phyloP scores from a whole-genome alignment of 2,113 vertebrate genomes.

The Pygoscelis antarcticus region DNA sequence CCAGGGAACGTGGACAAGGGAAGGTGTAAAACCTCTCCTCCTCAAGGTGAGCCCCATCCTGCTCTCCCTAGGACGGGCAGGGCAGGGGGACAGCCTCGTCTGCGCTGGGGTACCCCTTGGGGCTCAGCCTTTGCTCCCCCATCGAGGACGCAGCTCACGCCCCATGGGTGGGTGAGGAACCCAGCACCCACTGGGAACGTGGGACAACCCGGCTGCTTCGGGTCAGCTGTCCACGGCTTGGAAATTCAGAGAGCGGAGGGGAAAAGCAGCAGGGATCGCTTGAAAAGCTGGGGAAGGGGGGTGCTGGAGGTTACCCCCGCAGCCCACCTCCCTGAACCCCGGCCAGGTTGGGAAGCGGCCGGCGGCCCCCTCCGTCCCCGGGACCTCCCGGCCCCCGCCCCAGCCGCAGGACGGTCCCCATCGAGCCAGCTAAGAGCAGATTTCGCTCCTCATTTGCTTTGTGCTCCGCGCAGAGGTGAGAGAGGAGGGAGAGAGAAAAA shows the following conservation, averaged over 20 bases:
- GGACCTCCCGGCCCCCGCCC: neutral
- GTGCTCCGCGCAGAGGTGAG: neutral
- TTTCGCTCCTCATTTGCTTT: neutral
- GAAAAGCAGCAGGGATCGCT: too few species aligned
- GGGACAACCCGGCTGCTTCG: neutral
- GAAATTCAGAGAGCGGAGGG: neutral
- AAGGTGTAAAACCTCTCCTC: neutral
- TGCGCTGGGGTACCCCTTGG: neutral
- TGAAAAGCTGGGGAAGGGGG: neutral
- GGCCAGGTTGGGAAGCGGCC: too few species aligned
- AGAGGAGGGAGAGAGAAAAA: neutral
- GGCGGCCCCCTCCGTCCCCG: neutral
- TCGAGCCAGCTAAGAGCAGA: neutral
- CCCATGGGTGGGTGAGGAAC: neutral
- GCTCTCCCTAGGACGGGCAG: neutral
- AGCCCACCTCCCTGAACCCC: neutral
- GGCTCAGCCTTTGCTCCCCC: neutral
- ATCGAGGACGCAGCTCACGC: accelerated
- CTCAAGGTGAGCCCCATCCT: neutral
- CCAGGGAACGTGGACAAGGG: neutral
- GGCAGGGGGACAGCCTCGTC: neutral
- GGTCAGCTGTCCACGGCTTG: neutral
- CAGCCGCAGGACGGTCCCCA: neutral
- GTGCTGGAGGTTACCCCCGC: neutral
- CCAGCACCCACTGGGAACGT: neutral